phyloP scores from a whole-genome alignment of 2,888 invertebrate genomes.

The Melinaea marsaeus region DNA sequence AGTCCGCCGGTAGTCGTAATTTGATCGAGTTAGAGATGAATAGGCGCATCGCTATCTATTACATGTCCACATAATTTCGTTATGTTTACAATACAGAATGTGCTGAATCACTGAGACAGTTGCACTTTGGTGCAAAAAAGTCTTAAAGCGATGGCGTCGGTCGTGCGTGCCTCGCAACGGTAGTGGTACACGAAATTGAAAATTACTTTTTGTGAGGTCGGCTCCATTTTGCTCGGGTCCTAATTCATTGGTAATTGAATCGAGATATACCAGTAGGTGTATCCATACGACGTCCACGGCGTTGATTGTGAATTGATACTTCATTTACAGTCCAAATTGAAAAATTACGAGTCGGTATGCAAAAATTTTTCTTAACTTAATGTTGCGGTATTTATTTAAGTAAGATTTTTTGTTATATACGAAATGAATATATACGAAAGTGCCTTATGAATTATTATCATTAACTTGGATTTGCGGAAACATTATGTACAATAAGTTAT shows the following conservation, averaged over 20 bases:
- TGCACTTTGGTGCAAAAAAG: conserved; percentile 71
- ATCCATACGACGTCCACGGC: conserved; percentile 37
- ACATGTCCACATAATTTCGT: conserved; percentile 62
- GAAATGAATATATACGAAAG: no score
- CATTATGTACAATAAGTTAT: no score
- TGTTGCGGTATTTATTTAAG: not conserved
- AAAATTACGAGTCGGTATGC: conserved; percentile 21
- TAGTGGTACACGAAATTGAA: conserved; percentile 63
- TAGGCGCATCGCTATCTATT: conserved; percentile 48
- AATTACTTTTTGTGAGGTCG: conserved; percentile 57
- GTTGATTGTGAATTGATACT: conserved; percentile 27
- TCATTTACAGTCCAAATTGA: conserved; percentile 28
- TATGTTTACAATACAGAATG: conserved; percentile 62
- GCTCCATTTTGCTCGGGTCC: conserved; percentile 52
- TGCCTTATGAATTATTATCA: no score
- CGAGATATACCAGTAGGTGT: conserved; percentile 36
- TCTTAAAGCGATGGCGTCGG: conserved; percentile 43
- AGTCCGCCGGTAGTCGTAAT: conserved; percentile 47
- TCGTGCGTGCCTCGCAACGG: conserved; percentile 71
- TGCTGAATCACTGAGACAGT: conserved; percentile 60
- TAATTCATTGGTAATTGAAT: conserved; percentile 63
- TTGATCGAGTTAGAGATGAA: conserved; percentile 56
- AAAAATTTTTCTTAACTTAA: conserved; percentile 17
- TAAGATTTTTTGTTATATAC: not conserved
- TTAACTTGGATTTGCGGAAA: no score